Evolutionary conservation across 2,888 invertebrate species (phyloP).

Genomic region (Drosophila kambysellisi): DNA sequence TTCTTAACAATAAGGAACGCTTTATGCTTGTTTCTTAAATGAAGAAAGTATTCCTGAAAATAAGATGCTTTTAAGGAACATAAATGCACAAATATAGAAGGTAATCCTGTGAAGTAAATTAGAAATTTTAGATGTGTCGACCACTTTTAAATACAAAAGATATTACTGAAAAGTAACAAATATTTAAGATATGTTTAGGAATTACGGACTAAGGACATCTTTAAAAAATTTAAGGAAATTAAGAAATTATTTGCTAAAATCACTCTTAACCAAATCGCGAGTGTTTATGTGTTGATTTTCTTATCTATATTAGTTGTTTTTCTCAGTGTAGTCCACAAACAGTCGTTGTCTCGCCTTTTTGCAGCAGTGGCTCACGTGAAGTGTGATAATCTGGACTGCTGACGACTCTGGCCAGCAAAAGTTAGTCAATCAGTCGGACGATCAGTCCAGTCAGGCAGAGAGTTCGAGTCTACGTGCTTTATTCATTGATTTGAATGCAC

Average conservation of each 20-base stretch:
- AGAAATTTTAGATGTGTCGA: background rate
- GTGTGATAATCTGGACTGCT: constrained; percentile 1
- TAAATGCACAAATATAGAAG: background rate
- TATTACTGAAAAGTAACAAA: background rate
- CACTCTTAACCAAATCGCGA: background rate
- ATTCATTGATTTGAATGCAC: constrained; percentile 23
- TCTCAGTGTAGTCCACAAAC: background rate
- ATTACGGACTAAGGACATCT: background rate
- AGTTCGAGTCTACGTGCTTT: constrained; percentile 52
- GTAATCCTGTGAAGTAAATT: background rate
- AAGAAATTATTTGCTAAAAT: background rate
- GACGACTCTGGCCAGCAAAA: constrained; percentile 5
- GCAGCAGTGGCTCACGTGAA: constrained; percentile 58
- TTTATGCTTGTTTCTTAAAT: background rate
- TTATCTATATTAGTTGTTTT: background rate
- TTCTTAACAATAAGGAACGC: background rate
- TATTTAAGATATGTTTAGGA: background rate
- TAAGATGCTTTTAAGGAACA: background rate
- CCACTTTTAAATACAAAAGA: background rate
- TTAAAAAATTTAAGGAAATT: background rate
- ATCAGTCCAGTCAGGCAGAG: background rate
- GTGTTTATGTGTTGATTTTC: background rate
- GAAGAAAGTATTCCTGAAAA: background rate
- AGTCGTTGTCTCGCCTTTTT: constrained; percentile 14
- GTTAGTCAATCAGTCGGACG: background rate